Conservation (phyloP, 1,140 invertebrate genomes). For the Pissodes strobi region DNA sequence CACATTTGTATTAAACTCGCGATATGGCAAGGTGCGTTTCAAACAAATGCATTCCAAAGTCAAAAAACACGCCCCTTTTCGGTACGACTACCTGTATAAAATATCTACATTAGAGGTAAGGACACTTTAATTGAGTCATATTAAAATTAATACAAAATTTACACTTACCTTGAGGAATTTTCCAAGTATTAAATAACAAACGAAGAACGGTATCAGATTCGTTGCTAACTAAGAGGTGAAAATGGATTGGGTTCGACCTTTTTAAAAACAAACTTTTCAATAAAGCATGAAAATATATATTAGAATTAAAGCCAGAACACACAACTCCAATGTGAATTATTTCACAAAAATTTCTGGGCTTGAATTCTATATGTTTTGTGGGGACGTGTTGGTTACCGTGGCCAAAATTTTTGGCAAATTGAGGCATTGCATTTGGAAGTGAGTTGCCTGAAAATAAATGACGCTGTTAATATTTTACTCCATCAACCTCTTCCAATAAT, state of each 20-base stretch:
- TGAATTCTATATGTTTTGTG: background rate
- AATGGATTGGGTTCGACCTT: conserved; percentile 84
- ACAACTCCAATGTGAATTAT: conserved; percentile 86
- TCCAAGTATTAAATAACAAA: conserved; percentile 86
- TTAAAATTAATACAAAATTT: too few species aligned
- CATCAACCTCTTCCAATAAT: too few species aligned
- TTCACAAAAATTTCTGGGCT: conserved; percentile 68
- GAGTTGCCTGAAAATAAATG: conserved; percentile 13
- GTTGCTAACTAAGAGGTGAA: conserved; percentile 85
- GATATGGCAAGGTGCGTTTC: too few species aligned
- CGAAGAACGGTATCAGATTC: conserved; percentile 74
- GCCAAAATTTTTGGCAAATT: conserved; percentile 20
- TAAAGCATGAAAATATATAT: conserved; percentile 79
- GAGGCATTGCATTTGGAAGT: background rate
- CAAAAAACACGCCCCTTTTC: too few species aligned
- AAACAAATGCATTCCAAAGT: too few species aligned
- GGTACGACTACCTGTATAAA: too few species aligned
- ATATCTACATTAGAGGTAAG: too few species aligned
- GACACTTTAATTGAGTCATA: too few species aligned
- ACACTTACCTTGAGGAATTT: conserved; percentile 80
- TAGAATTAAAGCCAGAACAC: conserved; percentile 88
- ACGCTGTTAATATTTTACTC: too few species aligned
- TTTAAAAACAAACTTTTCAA: conserved; percentile 90
- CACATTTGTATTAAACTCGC: too few species aligned
- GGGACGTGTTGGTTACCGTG: background rate